phyloP scores from a whole-genome alignment of 2,888 invertebrate genomes.

The Idaea dimidiata region DNA sequence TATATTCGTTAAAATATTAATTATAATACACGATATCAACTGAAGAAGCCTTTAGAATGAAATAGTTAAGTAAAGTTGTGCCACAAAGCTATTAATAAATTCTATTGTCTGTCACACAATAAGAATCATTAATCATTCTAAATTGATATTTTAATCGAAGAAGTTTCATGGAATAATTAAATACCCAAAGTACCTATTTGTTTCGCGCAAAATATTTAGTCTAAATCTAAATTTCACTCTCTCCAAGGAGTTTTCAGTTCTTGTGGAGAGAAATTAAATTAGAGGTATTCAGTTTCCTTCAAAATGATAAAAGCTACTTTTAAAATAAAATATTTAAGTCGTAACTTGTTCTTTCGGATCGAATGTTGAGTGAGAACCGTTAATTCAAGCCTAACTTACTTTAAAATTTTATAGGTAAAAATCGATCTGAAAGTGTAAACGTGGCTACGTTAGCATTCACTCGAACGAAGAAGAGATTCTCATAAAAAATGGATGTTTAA shows the following conservation, averaged over 20 bases:
- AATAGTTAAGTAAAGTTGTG: neutral
- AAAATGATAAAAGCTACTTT: neutral
- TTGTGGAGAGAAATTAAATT: neutral
- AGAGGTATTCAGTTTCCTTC: neutral
- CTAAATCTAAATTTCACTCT: neutral
- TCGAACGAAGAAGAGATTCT: slow-evolving; percentile 11
- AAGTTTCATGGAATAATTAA: neutral
- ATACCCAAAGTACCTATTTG: neutral
- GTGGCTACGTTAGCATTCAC: neutral
- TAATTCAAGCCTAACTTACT: neutral
- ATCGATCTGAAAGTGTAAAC: neutral
- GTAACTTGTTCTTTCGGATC: neutral
- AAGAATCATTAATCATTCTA: neutral
- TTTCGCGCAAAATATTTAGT: neutral
- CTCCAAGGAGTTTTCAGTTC: neutral
- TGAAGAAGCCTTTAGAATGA: too few relatives aligned
- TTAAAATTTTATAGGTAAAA: neutral
- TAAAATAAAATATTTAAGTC: neutral
- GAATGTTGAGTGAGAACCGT: neutral
- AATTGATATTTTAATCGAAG: neutral
- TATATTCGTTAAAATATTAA: too few relatives aligned
- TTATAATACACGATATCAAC: too few relatives aligned
- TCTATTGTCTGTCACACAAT: slow-evolving; percentile 1
- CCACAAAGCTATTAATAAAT: neutral
- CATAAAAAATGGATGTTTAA: slow-evolving; percentile 21